These are phyloP conservation scores for Porites divaricata DNA, from an alignment of 92 coral and sea anemone genomes.

Conservation along the genomic window DNA sequence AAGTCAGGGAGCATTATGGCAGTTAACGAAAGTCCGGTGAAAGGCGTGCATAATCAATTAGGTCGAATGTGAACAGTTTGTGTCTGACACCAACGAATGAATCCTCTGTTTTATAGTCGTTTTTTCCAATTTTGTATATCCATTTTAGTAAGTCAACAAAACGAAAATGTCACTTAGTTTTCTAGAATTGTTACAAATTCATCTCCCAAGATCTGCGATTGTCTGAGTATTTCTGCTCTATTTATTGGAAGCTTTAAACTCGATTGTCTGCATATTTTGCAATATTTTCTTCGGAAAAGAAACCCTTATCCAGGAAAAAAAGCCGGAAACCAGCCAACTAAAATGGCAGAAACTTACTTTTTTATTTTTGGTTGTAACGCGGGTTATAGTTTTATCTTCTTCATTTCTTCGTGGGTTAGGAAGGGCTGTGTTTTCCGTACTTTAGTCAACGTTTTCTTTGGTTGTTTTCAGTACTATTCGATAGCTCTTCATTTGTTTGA, in stretches of 20 bases:
- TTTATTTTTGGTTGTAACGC: no score
- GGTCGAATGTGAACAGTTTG: neutral
- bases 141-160: neutral
- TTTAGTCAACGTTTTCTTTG: no score
- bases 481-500: no score
- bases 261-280: neutral
- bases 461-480: no score
- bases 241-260: neutral
- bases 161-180: neutral
- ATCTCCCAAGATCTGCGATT: neutral
- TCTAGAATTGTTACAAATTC: constrained; percentile 10
- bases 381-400: no score
- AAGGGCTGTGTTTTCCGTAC: no score
- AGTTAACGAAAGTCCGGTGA: constrained; percentile 30
- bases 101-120: neutral
- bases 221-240: neutral
- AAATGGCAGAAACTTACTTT: no score
- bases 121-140: neutral
- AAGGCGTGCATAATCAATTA: neutral
- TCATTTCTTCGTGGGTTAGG: no score
- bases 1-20: constrained; percentile 77
- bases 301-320: neutral
- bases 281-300: neutral
- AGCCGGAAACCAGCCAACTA: neutral
- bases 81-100: constrained; percentile 1